Percentiles rank a stretch among this genome's conserved stretches.
phyloP scores from a whole-genome alignment of 2,888 invertebrate genomes.

The Apantesis nais region DNA sequence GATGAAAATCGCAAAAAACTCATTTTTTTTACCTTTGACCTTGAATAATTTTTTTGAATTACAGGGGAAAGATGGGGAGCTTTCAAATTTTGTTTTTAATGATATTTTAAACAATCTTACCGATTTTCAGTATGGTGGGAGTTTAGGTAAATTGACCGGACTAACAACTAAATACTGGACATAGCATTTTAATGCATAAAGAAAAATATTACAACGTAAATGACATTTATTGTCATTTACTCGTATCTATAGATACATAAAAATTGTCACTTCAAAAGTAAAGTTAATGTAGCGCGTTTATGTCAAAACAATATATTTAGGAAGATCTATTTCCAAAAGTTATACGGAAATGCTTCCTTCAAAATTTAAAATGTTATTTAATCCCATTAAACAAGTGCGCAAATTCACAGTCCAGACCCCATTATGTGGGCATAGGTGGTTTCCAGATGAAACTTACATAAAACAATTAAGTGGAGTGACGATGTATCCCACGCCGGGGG shows the following conservation, averaged over 20 bases:
- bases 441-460: conserved; percentile 87
- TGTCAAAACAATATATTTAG: conserved; percentile 1
- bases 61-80: too few species aligned
- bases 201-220: background rate
- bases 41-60: too few species aligned
- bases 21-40: too few species aligned
- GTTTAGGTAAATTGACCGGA: too few species aligned
- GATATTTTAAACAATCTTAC: too few species aligned
- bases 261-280: background rate
- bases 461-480: conserved; percentile 84
- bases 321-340: background rate
- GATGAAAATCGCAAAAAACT: too few species aligned
- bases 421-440: conserved; percentile 80
- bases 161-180: background rate
- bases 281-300: background rate
- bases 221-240: background rate
- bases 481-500: conserved; percentile 83
- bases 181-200: background rate
- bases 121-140: too few species aligned
- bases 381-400: conserved; percentile 36
- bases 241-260: background rate
- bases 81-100: too few species aligned
- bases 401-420: conserved; percentile 52
- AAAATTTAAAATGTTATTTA: conserved; percentile 20
- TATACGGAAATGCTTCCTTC: conserved; percentile 24